Evolutionary conservation across 2,888 invertebrate genomes (phyloP), one percentile per base, ranked within the genome.

Genomic region (Vandiemenella viatica): DNA sequence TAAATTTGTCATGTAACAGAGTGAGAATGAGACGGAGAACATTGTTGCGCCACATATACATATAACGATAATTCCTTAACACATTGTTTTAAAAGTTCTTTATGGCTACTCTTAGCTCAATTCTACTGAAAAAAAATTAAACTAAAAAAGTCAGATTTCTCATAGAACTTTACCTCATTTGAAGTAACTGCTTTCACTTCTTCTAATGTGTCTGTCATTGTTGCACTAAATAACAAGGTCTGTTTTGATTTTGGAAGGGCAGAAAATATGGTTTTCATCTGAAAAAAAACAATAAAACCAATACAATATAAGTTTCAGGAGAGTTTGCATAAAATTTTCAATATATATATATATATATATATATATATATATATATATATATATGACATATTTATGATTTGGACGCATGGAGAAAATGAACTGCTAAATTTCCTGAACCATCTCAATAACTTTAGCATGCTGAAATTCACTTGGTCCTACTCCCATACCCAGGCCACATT

Each of bases 211-310:
- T 90, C 85, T 6, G 92, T 93, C 63, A 97, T 84, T 1, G 98
- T 98, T 1, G 98, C 98, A 50, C 93, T 95, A 64, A 93, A 96
- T 48, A 95, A 74, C 15, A 97, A 70, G 49, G 86, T 91, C 62
- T 96, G 95, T 52, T 86, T 75, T 48, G 79, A 76, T 56, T 78
- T 74, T 0, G 93, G 89, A 42, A 95, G 64, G 5, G 75, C 74
- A 45, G 72, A 65, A 62, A 90, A 85, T 60, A 92, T 90, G 0
- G 80, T 78, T 62, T 81, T 76, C 44, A 96, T 70, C 60, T 75
- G 64, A 46, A 37, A 50, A 8, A 43, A 22, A 50, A 45, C 15
- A 20, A 41, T 22, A 38, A 42, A 22, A 32, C 1, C 1, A 18
- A 17, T 32, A n/a, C n/a, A 19, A 26, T 13, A 26, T 26, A 26